Evolutionary conservation across 2,113 vertebrate species (phyloP).

Genomic region (Neotragus moschatus): DNA sequence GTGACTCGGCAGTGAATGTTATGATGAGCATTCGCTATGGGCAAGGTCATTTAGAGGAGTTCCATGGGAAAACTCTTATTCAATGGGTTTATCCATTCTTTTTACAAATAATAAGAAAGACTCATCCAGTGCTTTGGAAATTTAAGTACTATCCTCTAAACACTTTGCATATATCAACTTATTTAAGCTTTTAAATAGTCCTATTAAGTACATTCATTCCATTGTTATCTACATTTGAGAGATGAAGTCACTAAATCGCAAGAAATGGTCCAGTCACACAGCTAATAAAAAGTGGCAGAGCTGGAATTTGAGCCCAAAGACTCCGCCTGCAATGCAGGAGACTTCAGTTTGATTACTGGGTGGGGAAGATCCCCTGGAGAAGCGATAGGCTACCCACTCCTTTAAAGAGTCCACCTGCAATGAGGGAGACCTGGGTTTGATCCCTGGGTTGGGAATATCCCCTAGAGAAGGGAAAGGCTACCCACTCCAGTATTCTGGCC

Average conservation of each 20-base stretch:
- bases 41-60: background rate
- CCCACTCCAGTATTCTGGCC: background rate
- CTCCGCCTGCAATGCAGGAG: background rate
- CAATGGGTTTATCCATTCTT: background rate
- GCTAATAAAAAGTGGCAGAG: background rate
- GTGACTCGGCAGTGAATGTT: background rate
- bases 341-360: background rate
- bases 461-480: background rate
- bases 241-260: background rate
- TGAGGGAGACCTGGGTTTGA: fast-evolving
- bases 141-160: background rate
- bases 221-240: background rate
- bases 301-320: background rate
- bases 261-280: background rate
- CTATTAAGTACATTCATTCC: background rate
- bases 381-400: background rate
- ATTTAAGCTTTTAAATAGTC: background rate
- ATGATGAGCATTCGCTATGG: background rate
- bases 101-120: background rate
- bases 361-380: background rate
- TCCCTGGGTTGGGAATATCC: background rate
- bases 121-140: background rate
- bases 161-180: background rate
- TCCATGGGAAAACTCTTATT: background rate
- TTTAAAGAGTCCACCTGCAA: background rate